phyloP scores from a whole-genome alignment of 2,888 invertebrate genomes.

The Meloe dianella region DNA sequence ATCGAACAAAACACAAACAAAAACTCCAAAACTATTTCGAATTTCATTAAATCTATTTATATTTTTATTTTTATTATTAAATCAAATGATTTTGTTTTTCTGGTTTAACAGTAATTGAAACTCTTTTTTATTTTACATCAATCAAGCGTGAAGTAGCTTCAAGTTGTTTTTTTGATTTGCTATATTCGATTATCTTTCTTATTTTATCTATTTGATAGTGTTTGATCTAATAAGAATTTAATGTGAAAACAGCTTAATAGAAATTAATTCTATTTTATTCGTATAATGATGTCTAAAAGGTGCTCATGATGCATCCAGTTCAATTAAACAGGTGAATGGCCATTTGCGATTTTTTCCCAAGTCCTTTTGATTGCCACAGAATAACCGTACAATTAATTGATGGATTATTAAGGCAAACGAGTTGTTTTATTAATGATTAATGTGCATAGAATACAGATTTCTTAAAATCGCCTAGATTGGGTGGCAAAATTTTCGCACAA shows the following conservation, averaged over 20 bases:
- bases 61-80: constrained; percentile 30
- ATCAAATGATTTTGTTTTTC: constrained; percentile 40
- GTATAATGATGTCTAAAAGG: not conserved
- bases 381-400: not conserved
- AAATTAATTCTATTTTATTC: constrained; percentile 2
- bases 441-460: not conserved
- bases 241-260: constrained; percentile 4
- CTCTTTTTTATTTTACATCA: constrained; percentile 26
- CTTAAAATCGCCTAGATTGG: not conserved
- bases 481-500: not conserved
- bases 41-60: not conserved
- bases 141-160: constrained; percentile 33
- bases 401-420: not conserved
- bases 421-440: constrained; percentile 2
- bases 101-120: constrained; percentile 33
- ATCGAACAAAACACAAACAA: not conserved
- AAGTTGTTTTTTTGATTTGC: constrained; percentile 13
- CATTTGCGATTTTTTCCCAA: not conserved
- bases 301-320: not conserved
- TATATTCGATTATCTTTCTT: not conserved
- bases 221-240: not conserved
- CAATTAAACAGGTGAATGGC: constrained; percentile 10
- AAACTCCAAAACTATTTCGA: not conserved
- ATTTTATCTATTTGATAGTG: not conserved
- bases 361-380: not conserved